Evolutionary conservation across 2,888 invertebrate genomes (phyloP).

Genomic region (Epirrhoe alternata): DNA sequence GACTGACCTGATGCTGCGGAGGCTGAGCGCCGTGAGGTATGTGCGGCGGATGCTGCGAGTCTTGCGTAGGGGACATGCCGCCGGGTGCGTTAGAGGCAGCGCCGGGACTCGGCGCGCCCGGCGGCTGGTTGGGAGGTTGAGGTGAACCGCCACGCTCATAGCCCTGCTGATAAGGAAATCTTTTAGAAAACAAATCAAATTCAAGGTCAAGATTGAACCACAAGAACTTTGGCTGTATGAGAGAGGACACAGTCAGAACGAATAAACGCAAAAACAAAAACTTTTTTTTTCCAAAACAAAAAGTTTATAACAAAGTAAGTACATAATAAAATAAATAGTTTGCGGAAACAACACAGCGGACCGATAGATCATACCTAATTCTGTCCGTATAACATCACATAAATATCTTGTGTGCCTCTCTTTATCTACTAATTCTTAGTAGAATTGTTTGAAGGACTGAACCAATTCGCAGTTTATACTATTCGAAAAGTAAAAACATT

Average conservation of each 20-base stretch:
- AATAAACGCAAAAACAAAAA: too few species aligned
- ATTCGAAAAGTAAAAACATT: constrained; percentile 17
- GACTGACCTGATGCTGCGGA: constrained; percentile 71
- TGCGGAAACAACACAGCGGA: background rate
- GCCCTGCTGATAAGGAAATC: constrained; percentile 55
- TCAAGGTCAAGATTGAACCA: background rate
- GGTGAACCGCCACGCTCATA: constrained; percentile 81
- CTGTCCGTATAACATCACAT: background rate
- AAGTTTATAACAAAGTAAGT: too few species aligned
- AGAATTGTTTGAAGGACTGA: background rate
- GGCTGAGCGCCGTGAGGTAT: constrained; percentile 74
- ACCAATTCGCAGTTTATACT: constrained; percentile 4
- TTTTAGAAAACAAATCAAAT: background rate
- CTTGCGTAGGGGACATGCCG: constrained; percentile 77
- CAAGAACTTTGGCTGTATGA: background rate
- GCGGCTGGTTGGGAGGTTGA: constrained; percentile 74
- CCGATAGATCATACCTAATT: background rate
- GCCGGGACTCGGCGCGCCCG: constrained; percentile 80
- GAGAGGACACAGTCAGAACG: background rate
- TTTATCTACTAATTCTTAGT: background rate
- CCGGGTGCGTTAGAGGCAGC: constrained; percentile 73
- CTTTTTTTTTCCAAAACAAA: too few species aligned
- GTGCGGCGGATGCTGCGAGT: constrained; percentile 79
- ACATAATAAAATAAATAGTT: too few species aligned
- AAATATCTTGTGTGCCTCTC: background rate